Evolutionary conservation across 2,797 vertebrate species (phyloP).

Genomic region (Gymnothorax javanicus): DNA sequence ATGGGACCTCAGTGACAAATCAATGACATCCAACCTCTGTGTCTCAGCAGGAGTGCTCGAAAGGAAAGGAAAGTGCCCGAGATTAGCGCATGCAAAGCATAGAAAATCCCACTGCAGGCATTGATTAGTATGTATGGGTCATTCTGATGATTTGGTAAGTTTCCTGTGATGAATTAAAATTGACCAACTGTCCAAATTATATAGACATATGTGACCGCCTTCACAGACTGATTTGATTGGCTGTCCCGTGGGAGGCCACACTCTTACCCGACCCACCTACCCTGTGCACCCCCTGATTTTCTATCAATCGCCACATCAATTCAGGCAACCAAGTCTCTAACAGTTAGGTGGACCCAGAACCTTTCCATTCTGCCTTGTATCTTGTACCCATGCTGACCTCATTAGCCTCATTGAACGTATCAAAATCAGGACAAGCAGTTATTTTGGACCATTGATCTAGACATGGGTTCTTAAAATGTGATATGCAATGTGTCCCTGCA

Average conservation of each 20-base stretch:
- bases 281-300: not conserved
- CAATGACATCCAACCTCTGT: not conserved
- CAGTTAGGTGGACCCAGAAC: not conserved
- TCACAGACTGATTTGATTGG: constrained; percentile 41
- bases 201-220: not conserved
- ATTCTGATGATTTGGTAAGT: constrained; percentile 34
- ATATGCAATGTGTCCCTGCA: not conserved
- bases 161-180: constrained; percentile 42
- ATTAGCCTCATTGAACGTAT: not conserved
- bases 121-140: not conserved
- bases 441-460: not conserved
- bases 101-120: not conserved
- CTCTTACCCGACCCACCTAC: not conserved
- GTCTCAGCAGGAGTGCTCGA: not conserved
- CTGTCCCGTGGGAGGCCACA: constrained; percentile 21
- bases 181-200: constrained; percentile 30
- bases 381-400: not conserved
- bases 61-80: not conserved
- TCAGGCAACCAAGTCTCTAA: not conserved
- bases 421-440: not conserved
- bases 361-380: not conserved
- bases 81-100: not conserved
- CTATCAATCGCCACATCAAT: not conserved
- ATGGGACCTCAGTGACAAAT: not conserved
- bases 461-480: not conserved